Conservation (phyloP, 2,113 vertebrate genomes). For the Platysternon megacephalum region DNA sequence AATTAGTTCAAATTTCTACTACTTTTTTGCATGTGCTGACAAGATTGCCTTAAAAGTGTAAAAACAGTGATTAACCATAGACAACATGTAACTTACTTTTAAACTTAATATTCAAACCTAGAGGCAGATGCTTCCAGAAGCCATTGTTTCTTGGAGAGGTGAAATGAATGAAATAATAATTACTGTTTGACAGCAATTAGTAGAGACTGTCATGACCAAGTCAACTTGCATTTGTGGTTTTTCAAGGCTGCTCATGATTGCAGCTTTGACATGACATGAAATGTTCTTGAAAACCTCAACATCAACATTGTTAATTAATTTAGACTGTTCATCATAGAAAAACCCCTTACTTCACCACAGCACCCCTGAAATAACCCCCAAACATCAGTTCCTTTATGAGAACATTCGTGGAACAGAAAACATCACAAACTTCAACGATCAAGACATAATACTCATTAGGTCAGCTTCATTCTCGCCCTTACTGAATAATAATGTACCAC, state of each 20-base stretch:
- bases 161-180: slow-evolving; percentile 48
- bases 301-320: slow-evolving; percentile 5
- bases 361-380: neutral
- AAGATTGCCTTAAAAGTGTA: slow-evolving; percentile 63
- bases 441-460: neutral
- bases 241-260: slow-evolving; percentile 15
- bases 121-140: neutral
- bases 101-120: slow-evolving; percentile 16
- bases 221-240: slow-evolving; percentile 28
- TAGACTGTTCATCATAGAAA: neutral
- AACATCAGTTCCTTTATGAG: neutral
- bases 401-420: neutral
- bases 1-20: slow-evolving; percentile 74
- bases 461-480: neutral
- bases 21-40: slow-evolving; percentile 53
- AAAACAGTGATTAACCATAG: slow-evolving; percentile 55
- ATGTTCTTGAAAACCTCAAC: slow-evolving; percentile 24
- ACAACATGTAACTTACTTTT: slow-evolving; percentile 12
- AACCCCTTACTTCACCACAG: neutral
- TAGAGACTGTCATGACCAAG: slow-evolving; percentile 52
- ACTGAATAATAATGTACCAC: neutral
- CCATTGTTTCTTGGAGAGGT: slow-evolving; percentile 23
- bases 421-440: neutral
- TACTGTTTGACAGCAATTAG: slow-evolving; percentile 63
- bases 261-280: slow-evolving; percentile 29